These are phyloP conservation scores for Tor tambroides DNA, from an alignment of 2,113 vertebrate species.

Conservation along the genomic window DNA sequence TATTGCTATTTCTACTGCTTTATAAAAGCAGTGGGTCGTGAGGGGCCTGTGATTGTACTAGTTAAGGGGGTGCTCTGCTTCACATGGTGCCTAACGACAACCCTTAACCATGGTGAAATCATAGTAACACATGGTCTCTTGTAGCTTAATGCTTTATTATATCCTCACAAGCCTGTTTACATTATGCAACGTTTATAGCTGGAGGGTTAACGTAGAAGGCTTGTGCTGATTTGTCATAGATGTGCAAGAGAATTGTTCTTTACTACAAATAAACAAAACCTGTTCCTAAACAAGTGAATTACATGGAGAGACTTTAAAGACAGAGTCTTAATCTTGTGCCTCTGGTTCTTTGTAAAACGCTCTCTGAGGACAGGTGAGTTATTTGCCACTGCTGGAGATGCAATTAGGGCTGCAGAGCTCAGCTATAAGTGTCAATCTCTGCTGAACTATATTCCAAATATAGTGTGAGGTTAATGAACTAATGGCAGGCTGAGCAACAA, in stretches of 20 bases:
- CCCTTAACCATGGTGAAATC: constrained; percentile 10
- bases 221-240: not conserved
- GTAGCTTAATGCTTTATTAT: not conserved
- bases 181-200: not conserved
- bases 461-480: constrained; percentile 53
- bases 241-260: constrained; percentile 7
- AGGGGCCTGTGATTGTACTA: not conserved
- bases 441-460: constrained; percentile 45
- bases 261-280: not conserved
- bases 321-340: constrained; percentile 7
- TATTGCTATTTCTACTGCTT: not conserved
- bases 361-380: constrained; percentile 36
- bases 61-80: not conserved
- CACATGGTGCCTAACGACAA: constrained; percentile 9
- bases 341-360: not conserved
- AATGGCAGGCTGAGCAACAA: constrained; percentile 36
- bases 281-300: not conserved
- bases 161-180: not conserved
- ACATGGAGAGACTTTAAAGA: not conserved
- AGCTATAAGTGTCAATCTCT: constrained; percentile 33
- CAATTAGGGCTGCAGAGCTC: constrained; percentile 10
- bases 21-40: not conserved
- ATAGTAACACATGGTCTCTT: not conserved
- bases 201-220: not conserved
- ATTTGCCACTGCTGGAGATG: constrained; percentile 34